Conservation (phyloP, 1,140 invertebrate species). For the Drosophila arawakana region DNA sequence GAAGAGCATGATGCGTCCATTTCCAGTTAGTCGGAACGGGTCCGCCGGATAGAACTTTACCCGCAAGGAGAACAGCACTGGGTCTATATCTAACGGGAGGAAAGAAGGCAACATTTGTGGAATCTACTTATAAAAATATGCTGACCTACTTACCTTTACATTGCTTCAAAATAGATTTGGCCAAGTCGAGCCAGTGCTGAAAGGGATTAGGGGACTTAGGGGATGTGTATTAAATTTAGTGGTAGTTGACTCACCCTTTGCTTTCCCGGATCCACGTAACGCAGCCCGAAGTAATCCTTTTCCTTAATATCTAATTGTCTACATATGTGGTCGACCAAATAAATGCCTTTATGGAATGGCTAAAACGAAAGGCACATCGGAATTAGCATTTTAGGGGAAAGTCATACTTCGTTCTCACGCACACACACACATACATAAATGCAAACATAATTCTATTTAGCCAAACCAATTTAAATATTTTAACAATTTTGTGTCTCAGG, state of each 20-base stretch:
- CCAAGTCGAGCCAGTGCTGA: slow-evolving; percentile 98
- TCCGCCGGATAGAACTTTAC: slow-evolving; percentile 98
- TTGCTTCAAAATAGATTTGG: slow-evolving; percentile 97
- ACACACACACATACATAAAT: no score
- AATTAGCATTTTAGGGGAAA: no score
- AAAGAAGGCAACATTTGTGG: not conserved
- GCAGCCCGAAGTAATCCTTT: slow-evolving; percentile 98
- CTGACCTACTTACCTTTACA: slow-evolving; percentile 91
- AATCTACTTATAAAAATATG: not conserved
- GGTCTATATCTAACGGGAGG: slow-evolving; percentile 89
- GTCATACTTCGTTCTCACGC: no score
- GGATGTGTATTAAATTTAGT: no score
- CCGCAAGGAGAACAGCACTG: slow-evolving; percentile 95
- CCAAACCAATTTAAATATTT: no score
- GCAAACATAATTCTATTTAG: no score
- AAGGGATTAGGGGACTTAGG: slow-evolving; percentile 54
- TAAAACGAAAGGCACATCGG: slow-evolving; percentile 83
- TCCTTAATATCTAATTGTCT: slow-evolving; percentile 96
- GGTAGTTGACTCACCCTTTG: slow-evolving; percentile 90
- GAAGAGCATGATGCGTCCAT: slow-evolving; percentile 87
- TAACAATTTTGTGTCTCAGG: no score
- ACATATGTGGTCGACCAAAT: slow-evolving; percentile 96
- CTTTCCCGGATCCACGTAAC: slow-evolving; percentile 96
- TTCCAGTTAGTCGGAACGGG: slow-evolving; percentile 87
- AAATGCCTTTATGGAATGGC: slow-evolving; percentile 97